Evolutionary conservation across 1,140 invertebrate species (phyloP).

Genomic region (Neodiprion pinetum): DNA sequence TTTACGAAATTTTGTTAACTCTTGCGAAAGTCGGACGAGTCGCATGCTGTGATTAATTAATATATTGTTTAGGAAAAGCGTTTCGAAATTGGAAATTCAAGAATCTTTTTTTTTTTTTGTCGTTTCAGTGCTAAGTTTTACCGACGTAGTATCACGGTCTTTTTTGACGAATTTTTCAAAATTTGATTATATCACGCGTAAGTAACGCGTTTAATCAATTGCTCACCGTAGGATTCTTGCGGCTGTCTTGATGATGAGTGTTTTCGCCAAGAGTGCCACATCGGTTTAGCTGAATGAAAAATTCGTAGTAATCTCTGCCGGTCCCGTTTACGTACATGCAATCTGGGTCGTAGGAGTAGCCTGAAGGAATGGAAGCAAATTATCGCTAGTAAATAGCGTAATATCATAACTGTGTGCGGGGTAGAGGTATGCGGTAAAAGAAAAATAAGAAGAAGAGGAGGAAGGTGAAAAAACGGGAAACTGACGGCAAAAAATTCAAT

Average conservation of each 20-base stretch:
- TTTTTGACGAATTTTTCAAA: too few relatives aligned
- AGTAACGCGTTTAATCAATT: background rate
- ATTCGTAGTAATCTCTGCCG: slow-evolving; percentile 90
- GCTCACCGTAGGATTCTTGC: slow-evolving; percentile 84
- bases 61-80: background rate
- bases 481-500: too few relatives aligned
- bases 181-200: too few relatives aligned
- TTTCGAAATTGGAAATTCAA: background rate
- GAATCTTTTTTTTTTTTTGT: background rate
- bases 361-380: slow-evolving; percentile 63
- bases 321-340: slow-evolving; percentile 96
- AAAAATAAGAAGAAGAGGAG: too few relatives aligned
- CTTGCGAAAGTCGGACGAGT: too few relatives aligned
- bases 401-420: too few relatives aligned
- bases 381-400: slow-evolving; percentile 17
- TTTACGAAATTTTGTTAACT: too few relatives aligned
- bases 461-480: too few relatives aligned
- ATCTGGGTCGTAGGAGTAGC: slow-evolving; percentile 92
- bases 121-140: too few relatives aligned
- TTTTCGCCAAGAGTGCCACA: slow-evolving; percentile 91
- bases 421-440: too few relatives aligned
- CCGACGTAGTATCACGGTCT: too few relatives aligned
- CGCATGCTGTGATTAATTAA: background rate
- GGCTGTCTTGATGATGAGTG: slow-evolving; percentile 82
- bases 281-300: slow-evolving; percentile 90